A percentile compares a stretch with the other conserved stretches of the same genome.
These are phyloP conservation scores for Mylabris phalerata DNA, from an alignment of 1,140 invertebrate genomes.

Conservation along the genomic window DNA sequence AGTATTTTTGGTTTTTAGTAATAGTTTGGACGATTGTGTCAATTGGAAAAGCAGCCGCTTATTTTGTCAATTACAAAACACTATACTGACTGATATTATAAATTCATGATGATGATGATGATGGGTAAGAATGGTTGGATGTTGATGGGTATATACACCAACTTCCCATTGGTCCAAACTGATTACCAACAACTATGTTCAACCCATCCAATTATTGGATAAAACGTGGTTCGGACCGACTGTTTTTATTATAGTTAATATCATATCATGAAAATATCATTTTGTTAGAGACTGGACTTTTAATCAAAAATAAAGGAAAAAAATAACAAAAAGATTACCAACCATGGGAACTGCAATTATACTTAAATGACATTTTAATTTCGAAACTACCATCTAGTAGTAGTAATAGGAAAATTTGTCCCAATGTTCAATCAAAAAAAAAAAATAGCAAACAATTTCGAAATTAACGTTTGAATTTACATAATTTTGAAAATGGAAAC, in stretches of 20 bases:
- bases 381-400: slow-evolving; percentile 11
- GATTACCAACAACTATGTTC: slow-evolving; percentile 10
- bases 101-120: slow-evolving; percentile 23
- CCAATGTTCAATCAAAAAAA: too few species aligned
- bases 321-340: not conserved
- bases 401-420: too few species aligned
- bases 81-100: slow-evolving; percentile 37
- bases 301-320: slow-evolving; percentile 18
- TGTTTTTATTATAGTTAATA: slow-evolving; percentile 22
- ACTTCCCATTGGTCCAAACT: slow-evolving; percentile 16
- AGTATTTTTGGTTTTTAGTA: not conserved
- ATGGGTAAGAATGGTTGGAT: not conserved
- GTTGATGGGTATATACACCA: not conserved
- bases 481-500: too few species aligned
- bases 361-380: slow-evolving; percentile 31
- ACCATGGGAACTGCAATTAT: slow-evolving; percentile 19
- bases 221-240: slow-evolving; percentile 21
- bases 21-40: slow-evolving; percentile 22
- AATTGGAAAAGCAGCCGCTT: slow-evolving; percentile 30
- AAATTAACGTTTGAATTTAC: too few species aligned
- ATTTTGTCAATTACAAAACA: slow-evolving; percentile 41
- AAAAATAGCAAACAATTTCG: too few species aligned
- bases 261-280: slow-evolving; percentile 29
- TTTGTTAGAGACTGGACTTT: slow-evolving; percentile 20
- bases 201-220: slow-evolving; percentile 25